Evolutionary conservation across 2,113 vertebrate genomes (phyloP), one percentile per base, ranked within the genome.

Genomic region (Prionailurus bengalensis): DNA sequence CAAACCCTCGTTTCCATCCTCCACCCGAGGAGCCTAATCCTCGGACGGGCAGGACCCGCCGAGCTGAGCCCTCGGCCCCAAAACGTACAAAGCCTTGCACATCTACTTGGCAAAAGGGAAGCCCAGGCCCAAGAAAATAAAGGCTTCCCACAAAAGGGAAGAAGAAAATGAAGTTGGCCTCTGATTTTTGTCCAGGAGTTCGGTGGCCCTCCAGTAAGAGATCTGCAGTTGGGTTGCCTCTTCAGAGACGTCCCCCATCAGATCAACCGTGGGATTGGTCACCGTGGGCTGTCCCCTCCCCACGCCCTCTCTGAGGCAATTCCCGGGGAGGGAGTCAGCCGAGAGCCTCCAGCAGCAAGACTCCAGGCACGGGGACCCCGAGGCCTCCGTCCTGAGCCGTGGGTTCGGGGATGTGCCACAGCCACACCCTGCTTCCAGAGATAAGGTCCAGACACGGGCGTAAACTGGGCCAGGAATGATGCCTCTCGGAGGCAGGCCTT

Each of bases 331-430:
- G 61, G 11, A 42, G 11, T 21, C 23, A 7, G 33, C 36, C 5
- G 29, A 78, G 10, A 76, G 5, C 17, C 25, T 61, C 80, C 13
- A 4, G 36, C 14, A 74, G 63, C 42, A 53, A 55, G 19, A 3
- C 1, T 13, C 45, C 25, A 2, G 74, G 21, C 82, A 27, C 31
- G 0, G 1, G 33, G 25, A 16, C 12, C 9, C 2, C 0, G 1
- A 13, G 23, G 55, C 36, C 29, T 48, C n/a, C 19, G 27, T 36
- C 53, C 51, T 16, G 10, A n/a, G 2, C 2, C 1, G 19, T 36
- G 19, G 14, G 3, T 16, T 1, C 14, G 25, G 29, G 3, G 3
- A n/a, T 13, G 7, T 1, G 2, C 29, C 2, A 1, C 10, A 27
- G 33, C 3, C 33, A 0, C 19, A 6, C 5, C 1, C n/a, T 63